Percentiles rank a stretch among this genome's conserved stretches.
These are phyloP conservation scores for Muscicapa comitata DNA, from an alignment of 2,797 vertebrate species.

Conservation along the genomic window DNA sequence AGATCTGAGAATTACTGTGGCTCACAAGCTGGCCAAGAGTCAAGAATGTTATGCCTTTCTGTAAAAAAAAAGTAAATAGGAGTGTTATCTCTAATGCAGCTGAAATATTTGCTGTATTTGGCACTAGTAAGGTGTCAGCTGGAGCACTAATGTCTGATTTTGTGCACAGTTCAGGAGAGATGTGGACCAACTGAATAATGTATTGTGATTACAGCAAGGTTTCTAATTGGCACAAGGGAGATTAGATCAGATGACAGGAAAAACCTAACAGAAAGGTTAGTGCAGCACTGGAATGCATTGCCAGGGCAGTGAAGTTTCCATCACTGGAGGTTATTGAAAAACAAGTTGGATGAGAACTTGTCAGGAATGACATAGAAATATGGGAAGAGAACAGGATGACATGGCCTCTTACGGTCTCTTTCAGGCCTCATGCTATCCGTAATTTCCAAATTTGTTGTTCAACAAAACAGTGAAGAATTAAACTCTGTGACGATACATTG, in stretches of 20 bases:
- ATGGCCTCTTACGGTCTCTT: background rate
- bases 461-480: background rate
- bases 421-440: background rate
- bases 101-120: conserved; percentile 55
- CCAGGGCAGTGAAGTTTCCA: background rate
- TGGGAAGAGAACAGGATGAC: background rate
- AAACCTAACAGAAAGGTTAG: background rate
- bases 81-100: conserved; percentile 11
- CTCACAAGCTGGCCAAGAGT: background rate
- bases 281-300: background rate
- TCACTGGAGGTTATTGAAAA: background rate
- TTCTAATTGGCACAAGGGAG: conserved; percentile 13
- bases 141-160: conserved; percentile 1
- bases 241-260: conserved; percentile 27
- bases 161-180: background rate
- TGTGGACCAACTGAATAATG: background rate
- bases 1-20: background rate
- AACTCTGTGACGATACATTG: background rate
- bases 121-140: conserved; percentile 8
- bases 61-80: conserved; percentile 11
- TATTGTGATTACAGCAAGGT: background rate
- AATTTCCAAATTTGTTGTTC: background rate
- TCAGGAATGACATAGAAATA: background rate
- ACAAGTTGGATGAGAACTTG: background rate
- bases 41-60: conserved; percentile 34